Conservation (phyloP, 1,140 invertebrate species). For the Drosophila yakuba region DNA sequence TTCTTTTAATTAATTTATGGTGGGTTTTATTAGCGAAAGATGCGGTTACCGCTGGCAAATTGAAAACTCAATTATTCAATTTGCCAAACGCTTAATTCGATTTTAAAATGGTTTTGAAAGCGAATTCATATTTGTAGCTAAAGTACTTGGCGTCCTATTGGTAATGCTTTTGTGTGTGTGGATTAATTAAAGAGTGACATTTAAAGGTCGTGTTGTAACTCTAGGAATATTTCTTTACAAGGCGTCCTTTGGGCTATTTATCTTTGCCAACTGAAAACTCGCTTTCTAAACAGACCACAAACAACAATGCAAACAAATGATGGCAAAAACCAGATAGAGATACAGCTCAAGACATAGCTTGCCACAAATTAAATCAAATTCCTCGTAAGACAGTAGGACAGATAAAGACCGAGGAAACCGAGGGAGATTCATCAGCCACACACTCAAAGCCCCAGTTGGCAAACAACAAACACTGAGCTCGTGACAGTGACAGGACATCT, state of each 20-base stretch:
- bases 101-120: neutral
- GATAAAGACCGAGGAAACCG: conserved; percentile 18
- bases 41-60: conserved; percentile 16
- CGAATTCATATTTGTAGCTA: neutral
- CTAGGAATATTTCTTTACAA: conserved; percentile 16
- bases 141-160: neutral
- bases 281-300: conserved; percentile 40
- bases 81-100: neutral
- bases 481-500: conserved; percentile 78
- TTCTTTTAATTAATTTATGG: conserved; percentile 63
- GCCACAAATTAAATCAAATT: conserved; percentile 62
- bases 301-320: conserved; percentile 53
- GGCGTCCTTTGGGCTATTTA: conserved; percentile 22
- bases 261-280: conserved; percentile 33
- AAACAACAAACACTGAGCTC: conserved; percentile 25
- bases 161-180: neutral
- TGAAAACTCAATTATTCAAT: conserved; percentile 36
- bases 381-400: conserved; percentile 19
- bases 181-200: neutral
- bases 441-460: conserved; percentile 22
- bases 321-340: conserved; percentile 22
- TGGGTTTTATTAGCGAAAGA: conserved; percentile 35
- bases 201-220: conserved; percentile 10
- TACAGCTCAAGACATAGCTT: conserved; percentile 20
- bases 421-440: conserved; percentile 60